phyloP scores from a whole-genome alignment of 2,797 vertebrate genomes.

The Botia kubotai region DNA sequence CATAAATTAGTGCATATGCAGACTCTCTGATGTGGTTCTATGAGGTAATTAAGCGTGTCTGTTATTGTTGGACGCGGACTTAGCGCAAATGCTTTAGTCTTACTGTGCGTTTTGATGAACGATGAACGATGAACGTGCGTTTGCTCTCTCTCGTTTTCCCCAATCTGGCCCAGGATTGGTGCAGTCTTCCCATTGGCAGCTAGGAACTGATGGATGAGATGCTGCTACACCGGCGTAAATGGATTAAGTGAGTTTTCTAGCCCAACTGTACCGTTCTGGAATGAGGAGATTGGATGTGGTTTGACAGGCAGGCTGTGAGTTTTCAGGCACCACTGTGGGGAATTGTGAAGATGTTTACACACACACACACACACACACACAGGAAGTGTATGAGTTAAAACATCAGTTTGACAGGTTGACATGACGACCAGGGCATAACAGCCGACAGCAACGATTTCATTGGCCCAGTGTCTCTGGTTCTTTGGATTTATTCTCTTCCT shows the following conservation, averaged over 20 bases:
- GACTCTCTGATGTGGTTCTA: slow-evolving; percentile 52
- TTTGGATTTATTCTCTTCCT: slow-evolving; percentile 10
- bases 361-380: not conserved
- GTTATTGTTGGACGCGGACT: slow-evolving; percentile 11
- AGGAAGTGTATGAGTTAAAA: slow-evolving; percentile 42
- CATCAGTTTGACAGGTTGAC: slow-evolving; percentile 51
- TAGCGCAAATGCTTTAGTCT: not conserved
- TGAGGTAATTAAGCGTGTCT: slow-evolving; percentile 36
- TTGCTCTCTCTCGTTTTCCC: not conserved
- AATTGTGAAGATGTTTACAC: not conserved
- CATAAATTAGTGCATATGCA: slow-evolving; percentile 40
- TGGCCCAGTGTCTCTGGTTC: slow-evolving; percentile 13
- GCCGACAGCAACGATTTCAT: slow-evolving; percentile 49
- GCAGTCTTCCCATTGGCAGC: slow-evolving; percentile 44
- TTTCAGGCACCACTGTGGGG: slow-evolving; percentile 41
- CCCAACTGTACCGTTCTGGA: slow-evolving; percentile 35
- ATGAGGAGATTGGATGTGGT: slow-evolving; percentile 45
- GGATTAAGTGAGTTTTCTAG: slow-evolving; percentile 42
- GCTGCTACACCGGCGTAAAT: slow-evolving; percentile 50
- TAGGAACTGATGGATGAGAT: slow-evolving; percentile 44
- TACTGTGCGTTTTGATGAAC: slow-evolving; percentile 28
- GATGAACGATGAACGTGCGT: not conserved
- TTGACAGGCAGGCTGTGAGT: slow-evolving; percentile 40
- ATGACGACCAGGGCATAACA: slow-evolving; percentile 50
- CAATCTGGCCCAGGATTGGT: slow-evolving; percentile 36